A percentile compares a stretch with the other conserved stretches of the same genome.
Conservation (phyloP, 53 echinoderm and acorn worm genomes). For the Crossaster papposus region DNA sequence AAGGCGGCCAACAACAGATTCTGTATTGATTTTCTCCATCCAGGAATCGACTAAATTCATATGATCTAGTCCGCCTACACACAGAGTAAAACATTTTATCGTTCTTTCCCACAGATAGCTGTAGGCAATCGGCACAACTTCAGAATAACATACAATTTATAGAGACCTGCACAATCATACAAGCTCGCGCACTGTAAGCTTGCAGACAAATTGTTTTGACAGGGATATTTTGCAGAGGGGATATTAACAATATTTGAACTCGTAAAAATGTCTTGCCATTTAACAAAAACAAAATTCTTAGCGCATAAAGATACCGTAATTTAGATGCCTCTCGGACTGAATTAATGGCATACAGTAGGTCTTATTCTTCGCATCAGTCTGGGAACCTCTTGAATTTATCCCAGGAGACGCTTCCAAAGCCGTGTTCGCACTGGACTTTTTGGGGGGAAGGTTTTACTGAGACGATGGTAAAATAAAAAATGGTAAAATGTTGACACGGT, state of each 20-base stretch:
- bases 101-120: not conserved
- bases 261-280: not conserved
- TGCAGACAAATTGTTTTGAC: not conserved
- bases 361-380: not conserved
- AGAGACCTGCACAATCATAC: not conserved
- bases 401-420: not conserved
- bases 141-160: not conserved
- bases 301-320: not conserved
- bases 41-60: constrained; percentile 28
- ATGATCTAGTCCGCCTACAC: constrained; percentile 46
- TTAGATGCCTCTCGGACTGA: not conserved
- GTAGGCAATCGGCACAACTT: not conserved
- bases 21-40: constrained; percentile 45
- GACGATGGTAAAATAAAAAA: too few species aligned
- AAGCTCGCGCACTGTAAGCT: not conserved
- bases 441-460: too few species aligned
- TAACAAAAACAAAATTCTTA: not conserved
- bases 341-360: not conserved
- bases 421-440: too few species aligned
- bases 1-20: not conserved
- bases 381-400: not conserved
- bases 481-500: too few species aligned
- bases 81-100: not conserved
- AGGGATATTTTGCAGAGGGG: not conserved
- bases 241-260: not conserved